Evolutionary conservation across 2,113 vertebrate genomes (phyloP).

Genomic region (Periophthalmodon schlosseri): DNA sequence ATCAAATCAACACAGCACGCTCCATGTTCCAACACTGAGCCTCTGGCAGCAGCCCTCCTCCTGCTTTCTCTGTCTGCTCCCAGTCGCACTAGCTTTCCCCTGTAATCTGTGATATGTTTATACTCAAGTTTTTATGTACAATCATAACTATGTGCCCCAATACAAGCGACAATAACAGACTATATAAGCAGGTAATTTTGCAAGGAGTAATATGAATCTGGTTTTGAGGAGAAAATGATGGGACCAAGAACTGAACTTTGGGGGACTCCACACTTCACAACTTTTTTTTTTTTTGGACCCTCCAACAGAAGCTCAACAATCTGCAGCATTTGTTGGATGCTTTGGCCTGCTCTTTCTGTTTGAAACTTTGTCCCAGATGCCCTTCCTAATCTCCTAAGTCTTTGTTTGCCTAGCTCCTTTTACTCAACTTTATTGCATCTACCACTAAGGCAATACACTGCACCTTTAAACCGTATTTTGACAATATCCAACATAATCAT

Average conservation of each 20-base stretch:
- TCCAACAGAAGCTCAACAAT: no score
- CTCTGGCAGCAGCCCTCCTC: conserved; percentile 59
- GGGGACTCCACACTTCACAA: neutral
- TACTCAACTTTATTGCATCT: neutral
- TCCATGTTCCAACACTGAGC: conserved; percentile 64
- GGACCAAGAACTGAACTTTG: neutral
- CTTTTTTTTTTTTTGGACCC: no score
- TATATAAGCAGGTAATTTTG: neutral
- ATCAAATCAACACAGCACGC: conserved; percentile 71
- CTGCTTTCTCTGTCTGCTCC: conserved; percentile 41
- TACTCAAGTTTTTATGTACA: neutral
- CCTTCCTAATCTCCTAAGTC: neutral
- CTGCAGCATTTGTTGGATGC: no score
- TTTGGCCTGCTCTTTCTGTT: no score
- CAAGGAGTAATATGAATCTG: neutral
- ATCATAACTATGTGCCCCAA: neutral
- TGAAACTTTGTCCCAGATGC: neutral
- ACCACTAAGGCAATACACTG: neutral
- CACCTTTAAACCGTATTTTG: neutral
- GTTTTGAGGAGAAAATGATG: neutral
- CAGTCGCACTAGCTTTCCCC: conserved; percentile 27
- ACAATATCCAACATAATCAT: neutral
- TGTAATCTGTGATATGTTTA: conserved; percentile 1
- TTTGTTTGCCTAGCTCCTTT: neutral
- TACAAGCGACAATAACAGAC: neutral